Conservation (phyloP, 2,113 vertebrate genomes). For the Mellivora capensis region DNA sequence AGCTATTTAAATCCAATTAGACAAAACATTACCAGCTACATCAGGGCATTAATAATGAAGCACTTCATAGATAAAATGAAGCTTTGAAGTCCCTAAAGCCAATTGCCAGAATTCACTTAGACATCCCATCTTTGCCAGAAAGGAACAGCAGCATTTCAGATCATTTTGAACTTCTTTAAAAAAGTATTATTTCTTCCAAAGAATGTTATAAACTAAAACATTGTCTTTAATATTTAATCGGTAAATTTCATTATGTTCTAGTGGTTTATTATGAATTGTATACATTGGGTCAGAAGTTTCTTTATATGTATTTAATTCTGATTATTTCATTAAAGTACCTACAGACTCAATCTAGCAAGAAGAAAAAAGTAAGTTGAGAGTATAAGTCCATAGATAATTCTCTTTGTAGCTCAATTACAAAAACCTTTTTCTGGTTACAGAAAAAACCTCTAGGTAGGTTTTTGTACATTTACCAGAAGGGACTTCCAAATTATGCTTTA, state of each 20-base stretch:
- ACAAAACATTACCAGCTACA: slow-evolving; percentile 45
- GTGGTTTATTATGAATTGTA: not conserved
- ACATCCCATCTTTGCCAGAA: slow-evolving; percentile 14
- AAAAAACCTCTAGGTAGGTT: slow-evolving; percentile 63
- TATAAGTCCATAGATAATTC: slow-evolving; percentile 56
- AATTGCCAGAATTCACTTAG: not conserved
- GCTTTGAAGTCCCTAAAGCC: not conserved
- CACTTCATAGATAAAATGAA: not conserved
- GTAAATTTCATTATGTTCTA: not conserved
- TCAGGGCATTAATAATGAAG: slow-evolving; percentile 55
- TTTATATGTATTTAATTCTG: slow-evolving; percentile 53
- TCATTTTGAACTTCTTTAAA: slow-evolving; percentile 25
- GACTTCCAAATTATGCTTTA: slow-evolving; percentile 73
- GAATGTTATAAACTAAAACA: not conserved
- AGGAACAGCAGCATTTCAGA: not conserved
- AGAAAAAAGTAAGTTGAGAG: slow-evolving; percentile 67
- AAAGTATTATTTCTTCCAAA: not conserved
- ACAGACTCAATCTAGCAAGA: slow-evolving; percentile 55
- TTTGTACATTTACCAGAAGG: slow-evolving; percentile 59
- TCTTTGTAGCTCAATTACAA: slow-evolving; percentile 59
- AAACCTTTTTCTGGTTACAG: slow-evolving; percentile 61
- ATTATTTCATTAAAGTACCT: not conserved
- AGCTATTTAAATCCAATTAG: not conserved
- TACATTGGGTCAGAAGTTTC: slow-evolving; percentile 15
- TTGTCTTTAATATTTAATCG: not conserved